These are phyloP conservation scores for Leucophenga varia DNA, from an alignment of 1,140 invertebrate genomes.

Conservation along the genomic window DNA sequence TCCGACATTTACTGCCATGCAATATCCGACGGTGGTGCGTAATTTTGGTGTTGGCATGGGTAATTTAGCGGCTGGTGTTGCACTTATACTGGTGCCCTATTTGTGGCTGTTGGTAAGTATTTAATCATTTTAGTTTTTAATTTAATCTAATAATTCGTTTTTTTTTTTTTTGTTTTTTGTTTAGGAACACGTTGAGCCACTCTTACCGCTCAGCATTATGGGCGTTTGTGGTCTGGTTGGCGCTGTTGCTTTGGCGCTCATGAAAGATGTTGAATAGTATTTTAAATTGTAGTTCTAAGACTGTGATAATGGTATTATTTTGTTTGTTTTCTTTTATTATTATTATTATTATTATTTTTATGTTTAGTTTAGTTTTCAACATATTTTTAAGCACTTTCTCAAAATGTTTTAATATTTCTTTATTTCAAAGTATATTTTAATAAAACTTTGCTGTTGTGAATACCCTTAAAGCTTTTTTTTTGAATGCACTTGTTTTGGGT, in stretches of 20 bases:
- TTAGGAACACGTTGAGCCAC: conserved; percentile 56
- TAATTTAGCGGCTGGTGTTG: conserved; percentile 70
- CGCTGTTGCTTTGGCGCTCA: conserved; percentile 62
- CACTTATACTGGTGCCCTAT: conserved; percentile 69
- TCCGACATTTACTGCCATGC: conserved; percentile 71
- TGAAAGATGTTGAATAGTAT: conserved; percentile 48
- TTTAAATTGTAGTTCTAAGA: background rate
- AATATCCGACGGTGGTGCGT: conserved; percentile 71
- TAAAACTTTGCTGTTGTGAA: too few relatives aligned
- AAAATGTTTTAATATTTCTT: too few relatives aligned
- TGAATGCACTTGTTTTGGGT: too few relatives aligned
- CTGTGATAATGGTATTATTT: too few relatives aligned
- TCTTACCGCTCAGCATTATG: conserved; percentile 65
- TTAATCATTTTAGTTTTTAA: background rate
- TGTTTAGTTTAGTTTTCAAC: too few relatives aligned
- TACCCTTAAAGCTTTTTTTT: too few relatives aligned
- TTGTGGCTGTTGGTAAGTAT: conserved; percentile 69
- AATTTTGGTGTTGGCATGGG: conserved; percentile 72
- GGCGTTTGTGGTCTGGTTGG: conserved; percentile 65
- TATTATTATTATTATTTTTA: too few relatives aligned
- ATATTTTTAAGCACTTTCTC: too few relatives aligned
- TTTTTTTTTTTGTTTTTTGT: conserved; percentile 2
- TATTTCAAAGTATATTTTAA: too few relatives aligned
- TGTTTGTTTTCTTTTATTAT: background rate
- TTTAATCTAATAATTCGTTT: background rate